These are phyloP conservation scores for Kryptolebias ocellatus DNA, from an alignment of 2,797 vertebrate species.

Conservation along the genomic window DNA sequence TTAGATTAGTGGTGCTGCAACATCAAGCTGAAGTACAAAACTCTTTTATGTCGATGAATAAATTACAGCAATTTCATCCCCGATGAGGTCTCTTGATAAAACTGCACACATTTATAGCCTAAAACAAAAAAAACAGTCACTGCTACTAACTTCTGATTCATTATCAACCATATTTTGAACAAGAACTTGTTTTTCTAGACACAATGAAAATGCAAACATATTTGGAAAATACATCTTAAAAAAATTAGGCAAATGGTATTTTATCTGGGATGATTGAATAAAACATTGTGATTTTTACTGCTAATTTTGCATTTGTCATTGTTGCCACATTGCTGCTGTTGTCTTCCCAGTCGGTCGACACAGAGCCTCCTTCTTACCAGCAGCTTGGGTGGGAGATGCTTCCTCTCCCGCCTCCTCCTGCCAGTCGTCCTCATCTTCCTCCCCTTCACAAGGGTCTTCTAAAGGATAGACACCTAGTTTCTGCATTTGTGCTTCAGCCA, in stretches of 20 bases:
- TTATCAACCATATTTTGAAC: too few species aligned
- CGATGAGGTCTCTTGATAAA: too few species aligned
- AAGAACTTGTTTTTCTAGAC: too few species aligned
- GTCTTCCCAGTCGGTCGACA: constrained; percentile 16
- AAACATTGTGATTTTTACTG: too few species aligned
- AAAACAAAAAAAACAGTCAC: too few species aligned
- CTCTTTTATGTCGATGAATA: too few species aligned
- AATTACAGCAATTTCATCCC: too few species aligned
- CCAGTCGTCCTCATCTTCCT: constrained; percentile 81
- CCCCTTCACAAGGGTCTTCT: constrained; percentile 84
- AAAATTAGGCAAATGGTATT: not conserved
- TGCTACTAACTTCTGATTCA: too few species aligned
- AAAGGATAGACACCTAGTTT: constrained; percentile 84
- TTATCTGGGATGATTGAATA: not conserved
- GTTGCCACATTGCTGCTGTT: constrained; percentile 5
- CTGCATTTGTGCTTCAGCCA: constrained; percentile 95
- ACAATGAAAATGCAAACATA: too few species aligned
- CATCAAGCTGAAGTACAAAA: too few species aligned
- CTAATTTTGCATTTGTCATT: constrained; percentile 2
- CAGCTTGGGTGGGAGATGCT: constrained; percentile 54
- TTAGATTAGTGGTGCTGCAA: too few species aligned
- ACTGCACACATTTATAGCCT: too few species aligned
- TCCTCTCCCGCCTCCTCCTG: constrained; percentile 68
- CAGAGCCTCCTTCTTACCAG: constrained; percentile 70
- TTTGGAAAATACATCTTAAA: constrained; percentile 20